phyloP scores from a whole-genome alignment of 2,113 vertebrate species.

The Todiramphus saurophagus region DNA sequence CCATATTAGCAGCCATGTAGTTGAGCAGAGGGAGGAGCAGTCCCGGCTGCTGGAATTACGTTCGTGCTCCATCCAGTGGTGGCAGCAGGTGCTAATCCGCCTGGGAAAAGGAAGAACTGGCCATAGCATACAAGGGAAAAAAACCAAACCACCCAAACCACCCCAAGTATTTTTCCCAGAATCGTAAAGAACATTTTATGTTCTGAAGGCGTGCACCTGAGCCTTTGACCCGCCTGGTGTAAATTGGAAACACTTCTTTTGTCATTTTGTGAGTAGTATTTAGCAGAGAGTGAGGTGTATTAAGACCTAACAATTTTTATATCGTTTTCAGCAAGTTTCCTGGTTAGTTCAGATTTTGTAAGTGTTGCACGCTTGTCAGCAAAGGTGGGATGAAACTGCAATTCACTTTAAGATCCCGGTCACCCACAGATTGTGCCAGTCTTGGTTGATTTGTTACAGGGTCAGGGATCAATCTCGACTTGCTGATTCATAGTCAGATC shows the following conservation, averaged over 20 bases:
- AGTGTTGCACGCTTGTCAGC: neutral
- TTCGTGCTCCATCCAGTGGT: conserved; percentile 14
- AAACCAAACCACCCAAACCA: neutral
- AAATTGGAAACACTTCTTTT: neutral
- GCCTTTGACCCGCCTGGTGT: neutral
- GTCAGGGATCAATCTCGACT: neutral
- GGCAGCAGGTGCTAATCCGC: neutral
- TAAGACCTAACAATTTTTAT: neutral
- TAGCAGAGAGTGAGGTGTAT: neutral
- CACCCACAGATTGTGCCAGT: neutral
- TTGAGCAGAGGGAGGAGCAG: neutral
- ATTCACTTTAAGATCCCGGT: neutral
- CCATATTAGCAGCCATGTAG: neutral
- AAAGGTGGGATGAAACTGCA: neutral
- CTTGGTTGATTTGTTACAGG: neutral
- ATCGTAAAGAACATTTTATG: neutral
- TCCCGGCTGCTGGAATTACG: neutral
- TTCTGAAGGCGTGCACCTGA: neutral
- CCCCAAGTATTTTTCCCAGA: neutral
- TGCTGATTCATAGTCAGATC: neutral
- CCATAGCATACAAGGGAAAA: neutral
- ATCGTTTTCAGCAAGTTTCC: neutral
- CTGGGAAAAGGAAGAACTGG: neutral
- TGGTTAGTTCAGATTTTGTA: neutral
- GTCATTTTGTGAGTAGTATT: neutral